Evolutionary conservation across 35 echinoderm and acorn worm genomes (phyloP).

Genomic region (Diadema setosum): DNA sequence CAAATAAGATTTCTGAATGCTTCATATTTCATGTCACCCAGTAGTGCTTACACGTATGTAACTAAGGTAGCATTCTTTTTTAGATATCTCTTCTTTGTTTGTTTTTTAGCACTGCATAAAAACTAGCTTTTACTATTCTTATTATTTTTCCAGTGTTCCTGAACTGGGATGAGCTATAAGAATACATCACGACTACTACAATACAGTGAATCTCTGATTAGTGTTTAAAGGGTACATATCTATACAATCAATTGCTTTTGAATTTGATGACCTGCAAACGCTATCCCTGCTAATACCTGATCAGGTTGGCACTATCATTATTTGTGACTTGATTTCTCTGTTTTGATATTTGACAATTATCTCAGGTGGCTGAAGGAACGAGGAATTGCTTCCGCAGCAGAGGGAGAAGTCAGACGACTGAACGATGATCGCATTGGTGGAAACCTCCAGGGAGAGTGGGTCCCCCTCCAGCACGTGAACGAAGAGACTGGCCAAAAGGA

Average conservation of each 20-base stretch:
- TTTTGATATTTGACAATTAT: neutral
- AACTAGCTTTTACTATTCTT: too few relatives aligned
- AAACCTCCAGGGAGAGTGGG: neutral
- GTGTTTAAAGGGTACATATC: too few relatives aligned
- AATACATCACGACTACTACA: too few relatives aligned
- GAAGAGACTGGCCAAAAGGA: neutral
- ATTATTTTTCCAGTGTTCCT: too few relatives aligned
- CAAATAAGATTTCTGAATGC: neutral
- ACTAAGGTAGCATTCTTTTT: too few relatives aligned
- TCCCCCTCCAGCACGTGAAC: neutral
- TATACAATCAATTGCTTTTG: neutral
- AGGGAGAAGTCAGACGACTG: neutral
- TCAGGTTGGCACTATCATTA: neutral
- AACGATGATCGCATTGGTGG: neutral
- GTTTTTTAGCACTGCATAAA: too few relatives aligned
- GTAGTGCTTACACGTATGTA: neutral
- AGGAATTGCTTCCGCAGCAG: neutral
- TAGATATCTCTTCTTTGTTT: too few relatives aligned
- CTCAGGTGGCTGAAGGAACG: neutral
- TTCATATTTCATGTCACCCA: neutral
- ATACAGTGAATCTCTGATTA: too few relatives aligned
- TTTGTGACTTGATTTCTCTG: neutral
- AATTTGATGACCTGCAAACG: too few relatives aligned
- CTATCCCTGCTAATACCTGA: neutral
- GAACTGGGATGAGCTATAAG: too few relatives aligned